Conservation (phyloP, 2,888 invertebrate species). For the Villa cingulata region DNA sequence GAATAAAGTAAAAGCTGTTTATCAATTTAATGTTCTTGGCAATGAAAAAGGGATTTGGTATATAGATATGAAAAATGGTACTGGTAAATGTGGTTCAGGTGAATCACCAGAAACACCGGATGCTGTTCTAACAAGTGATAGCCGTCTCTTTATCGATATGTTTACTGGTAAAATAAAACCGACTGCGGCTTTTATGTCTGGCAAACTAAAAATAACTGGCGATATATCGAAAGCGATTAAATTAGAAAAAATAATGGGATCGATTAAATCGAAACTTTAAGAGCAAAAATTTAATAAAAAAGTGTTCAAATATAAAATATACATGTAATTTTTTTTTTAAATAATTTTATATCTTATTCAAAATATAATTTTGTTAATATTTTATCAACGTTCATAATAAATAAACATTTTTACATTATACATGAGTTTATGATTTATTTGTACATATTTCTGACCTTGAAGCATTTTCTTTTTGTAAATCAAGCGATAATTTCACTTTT, state of each 20-base stretch:
- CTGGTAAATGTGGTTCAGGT: constrained; percentile 67
- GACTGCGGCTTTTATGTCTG: constrained; percentile 88
- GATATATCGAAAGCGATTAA: constrained; percentile 91
- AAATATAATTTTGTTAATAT: too few relatives aligned
- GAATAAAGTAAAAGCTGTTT: constrained; percentile 66
- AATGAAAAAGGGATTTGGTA: constrained; percentile 57
- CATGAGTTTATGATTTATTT: too few relatives aligned
- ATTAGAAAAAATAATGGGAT: constrained; percentile 76
- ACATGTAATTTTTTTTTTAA: too few relatives aligned
- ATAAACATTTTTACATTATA: too few relatives aligned
- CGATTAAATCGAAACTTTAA: constrained; percentile 45
- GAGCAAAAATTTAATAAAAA: too few relatives aligned
- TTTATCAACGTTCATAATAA: too few relatives aligned
- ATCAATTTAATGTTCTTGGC: constrained; percentile 79
- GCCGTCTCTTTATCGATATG: constrained; percentile 64
- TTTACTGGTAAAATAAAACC: constrained; percentile 72
- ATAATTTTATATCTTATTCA: too few relatives aligned
- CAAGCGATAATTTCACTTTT: too few relatives aligned
- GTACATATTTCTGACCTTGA: too few relatives aligned
- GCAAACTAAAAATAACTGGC: constrained; percentile 85
- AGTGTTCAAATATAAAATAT: too few relatives aligned
- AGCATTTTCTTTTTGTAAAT: too few relatives aligned
- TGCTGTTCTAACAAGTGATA: constrained; percentile 73
- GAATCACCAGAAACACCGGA: constrained; percentile 57
- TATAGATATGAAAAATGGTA: constrained; percentile 78